Percentiles rank a stretch among this genome's conserved stretches.
Evolutionary conservation across 2,888 invertebrate species (phyloP).

Genomic region (Coleophora flavipennella): DNA sequence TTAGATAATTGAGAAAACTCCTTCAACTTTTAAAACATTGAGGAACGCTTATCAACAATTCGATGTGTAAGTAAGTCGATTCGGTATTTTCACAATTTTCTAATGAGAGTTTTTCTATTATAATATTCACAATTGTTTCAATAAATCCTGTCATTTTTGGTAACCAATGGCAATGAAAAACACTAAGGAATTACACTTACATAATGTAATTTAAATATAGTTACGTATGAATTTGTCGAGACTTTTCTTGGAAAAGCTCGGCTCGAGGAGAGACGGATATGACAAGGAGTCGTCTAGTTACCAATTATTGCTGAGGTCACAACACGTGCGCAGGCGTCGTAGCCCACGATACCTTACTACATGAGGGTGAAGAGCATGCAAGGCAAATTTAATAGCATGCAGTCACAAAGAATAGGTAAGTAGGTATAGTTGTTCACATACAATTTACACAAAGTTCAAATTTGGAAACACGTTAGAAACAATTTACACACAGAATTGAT

Average conservation of each 20-base stretch:
- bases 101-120: constrained; percentile 54
- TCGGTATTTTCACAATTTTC: constrained; percentile 51
- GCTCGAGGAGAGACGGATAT: constrained; percentile 43
- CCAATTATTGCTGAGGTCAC: constrained; percentile 62
- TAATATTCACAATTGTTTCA: constrained; percentile 66
- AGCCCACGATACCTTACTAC: neutral
- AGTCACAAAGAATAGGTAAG: too few relatives aligned
- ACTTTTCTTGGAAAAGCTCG: constrained; percentile 49
- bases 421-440: constrained; percentile 17
- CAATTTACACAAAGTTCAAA: constrained; percentile 29
- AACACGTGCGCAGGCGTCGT: constrained; percentile 28
- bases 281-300: constrained; percentile 35
- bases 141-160: constrained; percentile 72
- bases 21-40: constrained; percentile 49
- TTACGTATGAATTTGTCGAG: constrained; percentile 57
- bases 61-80: constrained; percentile 58
- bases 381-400: neutral
- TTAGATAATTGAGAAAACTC: constrained; percentile 58
- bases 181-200: constrained; percentile 56
- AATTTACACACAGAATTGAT: constrained; percentile 7
- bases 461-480: neutral
- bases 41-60: constrained; percentile 65
- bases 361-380: neutral
- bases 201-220: constrained; percentile 37
- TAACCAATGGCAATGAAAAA: constrained; percentile 71